Evolutionary conservation across 2,113 vertebrate genomes (phyloP).

Genomic region (Herpailurus yagouaroundi): DNA sequence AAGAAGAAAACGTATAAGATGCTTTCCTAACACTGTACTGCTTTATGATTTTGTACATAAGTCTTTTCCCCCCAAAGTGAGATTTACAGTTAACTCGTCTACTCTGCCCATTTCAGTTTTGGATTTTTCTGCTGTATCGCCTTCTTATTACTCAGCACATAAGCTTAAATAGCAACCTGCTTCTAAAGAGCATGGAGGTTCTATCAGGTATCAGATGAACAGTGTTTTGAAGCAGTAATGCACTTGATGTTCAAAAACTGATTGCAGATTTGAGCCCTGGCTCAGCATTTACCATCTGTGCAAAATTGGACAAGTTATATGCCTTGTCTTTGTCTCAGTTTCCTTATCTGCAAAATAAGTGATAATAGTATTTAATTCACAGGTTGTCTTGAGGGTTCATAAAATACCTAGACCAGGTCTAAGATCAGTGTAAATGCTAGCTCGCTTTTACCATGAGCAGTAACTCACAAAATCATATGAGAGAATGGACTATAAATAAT

Average conservation of each 20-base stretch:
- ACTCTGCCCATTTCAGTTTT: conserved; percentile 62
- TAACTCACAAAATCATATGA: conserved; percentile 70
- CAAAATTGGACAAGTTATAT: background rate
- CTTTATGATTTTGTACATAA: background rate
- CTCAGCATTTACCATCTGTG: background rate
- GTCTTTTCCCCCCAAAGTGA: background rate
- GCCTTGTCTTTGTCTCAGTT: background rate
- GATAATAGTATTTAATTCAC: background rate
- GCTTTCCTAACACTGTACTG: background rate
- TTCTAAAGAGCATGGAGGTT: conserved; percentile 67
- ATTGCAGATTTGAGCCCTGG: background rate
- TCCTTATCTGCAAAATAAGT: background rate
- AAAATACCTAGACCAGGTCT: background rate
- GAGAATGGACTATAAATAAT: conserved; percentile 50
- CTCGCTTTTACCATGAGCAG: conserved; percentile 34
- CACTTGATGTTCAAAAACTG: background rate
- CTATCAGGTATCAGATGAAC: conserved; percentile 63
- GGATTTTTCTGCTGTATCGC: conserved; percentile 71
- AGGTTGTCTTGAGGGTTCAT: background rate
- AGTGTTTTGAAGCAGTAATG: background rate
- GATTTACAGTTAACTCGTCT: conserved; percentile 42
- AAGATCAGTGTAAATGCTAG: background rate
- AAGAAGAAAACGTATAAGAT: background rate
- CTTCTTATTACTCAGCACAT: conserved; percentile 74
- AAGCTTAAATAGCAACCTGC: conserved; percentile 68